Conservation (phyloP, 2,888 invertebrate genomes). For the Apocheima hispidaria region DNA sequence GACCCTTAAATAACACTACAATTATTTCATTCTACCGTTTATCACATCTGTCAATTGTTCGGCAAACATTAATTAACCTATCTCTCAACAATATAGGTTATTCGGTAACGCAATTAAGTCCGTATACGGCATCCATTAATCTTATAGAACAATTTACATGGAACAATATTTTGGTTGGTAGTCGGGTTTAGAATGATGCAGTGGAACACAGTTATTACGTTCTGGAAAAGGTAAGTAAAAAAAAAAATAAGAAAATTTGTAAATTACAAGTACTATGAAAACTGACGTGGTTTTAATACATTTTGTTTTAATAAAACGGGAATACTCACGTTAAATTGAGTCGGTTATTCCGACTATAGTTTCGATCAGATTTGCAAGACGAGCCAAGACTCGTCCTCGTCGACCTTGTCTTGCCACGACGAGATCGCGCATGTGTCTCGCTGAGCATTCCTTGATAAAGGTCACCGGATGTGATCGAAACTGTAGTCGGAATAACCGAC, state of each 20-base stretch:
- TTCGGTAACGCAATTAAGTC: constrained; percentile 31
- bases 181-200: constrained; percentile 15
- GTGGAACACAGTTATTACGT: constrained; percentile 6
- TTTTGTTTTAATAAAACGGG: too few relatives aligned
- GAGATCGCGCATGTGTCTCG: too few relatives aligned
- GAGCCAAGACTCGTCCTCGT: too few relatives aligned
- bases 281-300: too few relatives aligned
- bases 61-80: constrained; percentile 33
- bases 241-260: background rate
- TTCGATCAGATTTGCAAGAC: too few relatives aligned
- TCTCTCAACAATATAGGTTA: constrained; percentile 28
- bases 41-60: constrained; percentile 32
- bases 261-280: too few relatives aligned
- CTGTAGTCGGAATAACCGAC: too few relatives aligned
- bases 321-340: too few relatives aligned
- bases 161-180: constrained; percentile 32
- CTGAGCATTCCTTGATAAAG: too few relatives aligned
- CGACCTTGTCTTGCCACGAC: too few relatives aligned
- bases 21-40: constrained; percentile 19
- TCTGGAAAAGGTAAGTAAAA: background rate
- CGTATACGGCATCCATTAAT: constrained; percentile 32
- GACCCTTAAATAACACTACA: constrained; percentile 11
- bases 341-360: too few relatives aligned
- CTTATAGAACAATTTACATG: constrained; percentile 35
- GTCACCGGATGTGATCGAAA: too few relatives aligned